Conservation (phyloP, 2,797 vertebrate species). For the Gobio occitaniae region DNA sequence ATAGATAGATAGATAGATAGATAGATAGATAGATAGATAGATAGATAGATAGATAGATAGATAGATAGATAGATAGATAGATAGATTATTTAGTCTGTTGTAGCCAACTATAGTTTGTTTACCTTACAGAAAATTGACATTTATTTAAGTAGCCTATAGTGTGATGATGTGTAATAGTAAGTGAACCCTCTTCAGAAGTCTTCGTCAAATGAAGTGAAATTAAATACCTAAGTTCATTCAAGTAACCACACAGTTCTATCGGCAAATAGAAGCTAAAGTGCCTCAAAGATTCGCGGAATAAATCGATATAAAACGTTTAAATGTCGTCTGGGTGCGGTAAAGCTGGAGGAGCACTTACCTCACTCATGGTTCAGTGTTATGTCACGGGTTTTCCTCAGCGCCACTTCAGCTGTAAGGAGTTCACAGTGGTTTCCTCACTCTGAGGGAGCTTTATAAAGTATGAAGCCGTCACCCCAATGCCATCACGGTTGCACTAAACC, state of each 20-base stretch:
- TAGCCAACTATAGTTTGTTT: no score
- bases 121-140: not conserved
- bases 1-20: conserved; percentile 13
- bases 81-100: no score
- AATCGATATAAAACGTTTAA: not conserved
- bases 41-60: not conserved
- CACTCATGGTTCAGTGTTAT: conserved; percentile 77
- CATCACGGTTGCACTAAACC: conserved; percentile 77
- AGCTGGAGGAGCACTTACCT: conserved; percentile 73
- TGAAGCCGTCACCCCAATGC: conserved; percentile 72
- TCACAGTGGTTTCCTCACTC: conserved; percentile 66
- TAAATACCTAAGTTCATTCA: not conserved
- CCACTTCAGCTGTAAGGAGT: conserved; percentile 2
- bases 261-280: not conserved
- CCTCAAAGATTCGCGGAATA: not conserved
- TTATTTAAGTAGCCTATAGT: not conserved
- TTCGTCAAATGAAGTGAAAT: not conserved
- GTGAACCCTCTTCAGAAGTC: not conserved
- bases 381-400: conserved; percentile 53
- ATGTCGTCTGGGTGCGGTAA: not conserved
- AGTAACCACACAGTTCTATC: not conserved
- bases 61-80: not conserved
- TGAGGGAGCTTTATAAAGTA: conserved; percentile 81
- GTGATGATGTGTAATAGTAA: not conserved
- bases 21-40: not conserved